Evolutionary conservation across 2,797 vertebrate genomes (phyloP).

Genomic region (Florisuga fusca): DNA sequence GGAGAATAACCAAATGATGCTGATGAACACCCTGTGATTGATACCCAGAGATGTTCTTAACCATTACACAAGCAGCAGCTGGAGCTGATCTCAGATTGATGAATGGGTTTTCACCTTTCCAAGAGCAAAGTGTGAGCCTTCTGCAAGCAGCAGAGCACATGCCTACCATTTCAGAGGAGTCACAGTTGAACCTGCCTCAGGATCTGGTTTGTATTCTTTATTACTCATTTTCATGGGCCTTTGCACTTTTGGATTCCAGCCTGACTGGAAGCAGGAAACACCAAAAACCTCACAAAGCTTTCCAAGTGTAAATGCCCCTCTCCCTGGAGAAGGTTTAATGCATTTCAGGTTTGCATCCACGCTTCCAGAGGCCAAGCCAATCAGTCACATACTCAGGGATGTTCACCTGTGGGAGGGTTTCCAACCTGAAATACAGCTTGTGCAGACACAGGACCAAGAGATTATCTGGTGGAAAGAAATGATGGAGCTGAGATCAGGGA

Average conservation of each 20-base stretch:
- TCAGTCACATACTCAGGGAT: not conserved
- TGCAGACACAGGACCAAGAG: not conserved
- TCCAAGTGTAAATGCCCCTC: not conserved
- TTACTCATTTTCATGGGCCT: not conserved
- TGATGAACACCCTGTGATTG: not conserved
- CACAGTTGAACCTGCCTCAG: not conserved
- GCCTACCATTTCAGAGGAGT: not conserved
- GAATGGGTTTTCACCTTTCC: not conserved
- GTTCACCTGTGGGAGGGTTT: not conserved
- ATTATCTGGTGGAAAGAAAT: not conserved
- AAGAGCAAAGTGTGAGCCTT: not conserved
- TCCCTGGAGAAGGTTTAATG: not conserved
- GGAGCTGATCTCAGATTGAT: not conserved
- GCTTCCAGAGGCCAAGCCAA: not conserved
- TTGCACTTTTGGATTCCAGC: conserved; percentile 35
- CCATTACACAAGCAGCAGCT: not conserved
- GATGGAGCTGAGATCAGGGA: not conserved
- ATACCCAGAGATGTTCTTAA: not conserved
- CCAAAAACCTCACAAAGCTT: not conserved
- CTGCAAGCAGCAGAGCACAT: not conserved
- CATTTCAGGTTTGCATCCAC: not conserved
- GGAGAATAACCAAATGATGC: accelerated
- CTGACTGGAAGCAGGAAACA: conserved; percentile 21
- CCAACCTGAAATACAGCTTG: not conserved
- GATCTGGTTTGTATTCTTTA: conserved; percentile 4